A percentile compares a stretch with the other conserved stretches of the same genome.
Evolutionary conservation across 92 coral and sea anemone genomes (phyloP).

Genomic region (Isaurus tuberculatus): DNA sequence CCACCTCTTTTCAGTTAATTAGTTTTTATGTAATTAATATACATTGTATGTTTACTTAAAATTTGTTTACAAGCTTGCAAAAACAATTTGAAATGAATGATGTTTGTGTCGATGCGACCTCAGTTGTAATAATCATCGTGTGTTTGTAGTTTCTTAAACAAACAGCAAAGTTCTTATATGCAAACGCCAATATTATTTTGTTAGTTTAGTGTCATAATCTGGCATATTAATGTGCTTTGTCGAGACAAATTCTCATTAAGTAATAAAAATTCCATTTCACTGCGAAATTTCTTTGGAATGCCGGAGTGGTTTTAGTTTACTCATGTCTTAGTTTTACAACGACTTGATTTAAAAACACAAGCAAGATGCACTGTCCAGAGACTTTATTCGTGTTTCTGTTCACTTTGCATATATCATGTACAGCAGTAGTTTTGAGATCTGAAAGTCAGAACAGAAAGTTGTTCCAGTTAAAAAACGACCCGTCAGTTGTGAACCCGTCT

Average conservation of each 20-base stretch:
- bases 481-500: slow-evolving; percentile 70
- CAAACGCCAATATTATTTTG: slow-evolving; percentile 17
- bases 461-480: slow-evolving; percentile 42
- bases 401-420: neutral
- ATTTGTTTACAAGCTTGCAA: slow-evolving; percentile 21
- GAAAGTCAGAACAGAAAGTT: slow-evolving; percentile 2
- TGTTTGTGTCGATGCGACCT: slow-evolving; percentile 15
- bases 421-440: neutral
- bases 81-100: slow-evolving; percentile 23
- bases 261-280: slow-evolving; percentile 50
- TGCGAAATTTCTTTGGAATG: slow-evolving; percentile 10
- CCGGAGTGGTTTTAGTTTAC: slow-evolving; percentile 25
- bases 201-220: slow-evolving; percentile 19
- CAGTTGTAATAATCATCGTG: slow-evolving; percentile 40
- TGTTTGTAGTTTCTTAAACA: slow-evolving; percentile 67
- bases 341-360: slow-evolving; percentile 10
- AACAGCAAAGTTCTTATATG: slow-evolving; percentile 27
- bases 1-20: slow-evolving; percentile 19
- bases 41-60: slow-evolving; percentile 32
- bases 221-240: slow-evolving; percentile 36
- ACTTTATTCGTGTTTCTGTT: neutral
- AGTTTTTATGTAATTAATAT: neutral
- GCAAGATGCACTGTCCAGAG: neutral
- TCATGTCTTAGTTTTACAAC: neutral
- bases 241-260: neutral